Evolutionary conservation across 2,888 invertebrate species (phyloP), one percentile per base, ranked within the genome.

Genomic region (Hoplodrina blanda): DNA sequence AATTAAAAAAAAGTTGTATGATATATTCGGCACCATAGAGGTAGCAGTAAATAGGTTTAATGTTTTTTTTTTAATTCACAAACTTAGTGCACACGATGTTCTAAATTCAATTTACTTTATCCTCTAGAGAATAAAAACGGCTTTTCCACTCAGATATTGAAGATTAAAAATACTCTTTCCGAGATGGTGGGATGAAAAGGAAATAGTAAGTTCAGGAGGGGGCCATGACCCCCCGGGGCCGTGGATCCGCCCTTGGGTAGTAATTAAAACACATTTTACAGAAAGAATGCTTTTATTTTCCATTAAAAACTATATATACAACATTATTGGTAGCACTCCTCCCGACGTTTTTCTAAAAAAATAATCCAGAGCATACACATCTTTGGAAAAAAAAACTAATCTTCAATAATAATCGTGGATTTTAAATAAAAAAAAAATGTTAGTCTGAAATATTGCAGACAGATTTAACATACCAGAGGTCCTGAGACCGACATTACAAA

Each of bases 281-380:
- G 91, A 89, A 89, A 88, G 90, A 91, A 91, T 88, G 91, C 91
- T 85, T 91, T 91, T 88, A 88, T 90, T 89, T 85, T 76, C 68
- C 72, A 86, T 84, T 88, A 88, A 59, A 88, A 69, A 82, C 91
- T 91, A 92, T 91, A 91, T 92, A 82, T 91, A 92, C 91, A 91
- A 79, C 62, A 85, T 84, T 81, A 82, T 76, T 80, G 67, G 81
- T 65, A 87, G 90, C 91, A 91, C 87, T 82, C 88, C 83, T 83
- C 81, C 87, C 62, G 80, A 75, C 30, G 68, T 89, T 88, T 91
- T 89, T 83, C 82, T 89, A 88, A 85, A 90, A 92, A 91, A 91
- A 91, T 89, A 89, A 88, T 88, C 90, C 89, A 88, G 88, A 89
- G 89, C 88, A 84, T 89, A 91, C 88, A 90, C 88, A 90, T 91